A percentile compares a stretch with the other conserved stretches of the same genome.
Evolutionary conservation across 2,797 vertebrate species (phyloP).

Genomic region (Ptychobarbus kaznakovi): DNA sequence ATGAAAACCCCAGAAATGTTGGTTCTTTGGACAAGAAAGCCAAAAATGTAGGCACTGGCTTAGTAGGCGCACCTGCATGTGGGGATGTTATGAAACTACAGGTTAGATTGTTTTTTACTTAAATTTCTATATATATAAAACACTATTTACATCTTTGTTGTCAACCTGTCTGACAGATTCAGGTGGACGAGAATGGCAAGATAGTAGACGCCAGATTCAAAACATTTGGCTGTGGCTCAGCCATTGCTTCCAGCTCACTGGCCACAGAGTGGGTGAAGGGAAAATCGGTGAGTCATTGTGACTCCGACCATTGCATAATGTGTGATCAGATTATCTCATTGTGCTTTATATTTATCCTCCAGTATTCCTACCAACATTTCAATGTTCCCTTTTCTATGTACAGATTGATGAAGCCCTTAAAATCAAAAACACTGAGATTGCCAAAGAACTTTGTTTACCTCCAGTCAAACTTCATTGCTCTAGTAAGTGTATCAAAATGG

Average conservation of each 20-base stretch:
- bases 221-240: slow-evolving; percentile 96
- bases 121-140: background rate
- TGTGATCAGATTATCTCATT: background rate
- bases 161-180: slow-evolving; percentile 77
- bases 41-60: slow-evolving; percentile 94
- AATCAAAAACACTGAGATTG: slow-evolving; percentile 96
- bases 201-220: slow-evolving; percentile 95
- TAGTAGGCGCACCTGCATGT: slow-evolving; percentile 96
- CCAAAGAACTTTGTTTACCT: slow-evolving; percentile 95
- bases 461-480: slow-evolving; percentile 98
- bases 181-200: slow-evolving; percentile 90
- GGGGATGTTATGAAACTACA: slow-evolving; percentile 99
- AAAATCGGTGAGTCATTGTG: slow-evolving; percentile 85
- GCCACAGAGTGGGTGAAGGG: slow-evolving; percentile 98
- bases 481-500: slow-evolving; percentile 75
- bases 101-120: slow-evolving; percentile 69
- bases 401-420: slow-evolving; percentile 92
- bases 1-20: slow-evolving; percentile 97
- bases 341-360: background rate
- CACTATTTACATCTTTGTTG: background rate
- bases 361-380: background rate
- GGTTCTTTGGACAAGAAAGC: slow-evolving; percentile 89
- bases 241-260: slow-evolving; percentile 96
- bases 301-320: background rate
- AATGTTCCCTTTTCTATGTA: slow-evolving; percentile 30